These are phyloP conservation scores for Neodiprion fabricii DNA, from an alignment of 1,140 invertebrate species.

Conservation along the genomic window DNA sequence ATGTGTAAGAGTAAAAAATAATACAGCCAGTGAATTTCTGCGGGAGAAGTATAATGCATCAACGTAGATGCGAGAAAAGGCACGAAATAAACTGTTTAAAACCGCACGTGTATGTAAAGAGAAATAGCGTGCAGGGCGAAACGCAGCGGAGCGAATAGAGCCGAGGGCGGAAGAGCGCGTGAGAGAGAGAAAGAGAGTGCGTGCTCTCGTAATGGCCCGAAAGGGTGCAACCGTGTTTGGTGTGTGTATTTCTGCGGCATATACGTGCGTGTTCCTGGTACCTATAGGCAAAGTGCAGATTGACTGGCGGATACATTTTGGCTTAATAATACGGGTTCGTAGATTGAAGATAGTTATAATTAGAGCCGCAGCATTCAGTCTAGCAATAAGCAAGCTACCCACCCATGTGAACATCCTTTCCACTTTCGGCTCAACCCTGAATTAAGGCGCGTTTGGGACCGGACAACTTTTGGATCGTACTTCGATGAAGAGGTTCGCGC, in stretches of 20 bases:
- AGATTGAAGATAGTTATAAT: constrained; percentile 62
- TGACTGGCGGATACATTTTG: constrained; percentile 48
- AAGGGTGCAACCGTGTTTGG: neutral
- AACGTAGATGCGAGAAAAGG: too few species aligned
- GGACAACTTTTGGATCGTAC: constrained; percentile 45
- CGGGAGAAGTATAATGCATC: too few species aligned
- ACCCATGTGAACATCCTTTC: constrained; percentile 60
- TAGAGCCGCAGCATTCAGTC: constrained; percentile 51
- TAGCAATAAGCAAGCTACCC: constrained; percentile 57
- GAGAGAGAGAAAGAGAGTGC: neutral
- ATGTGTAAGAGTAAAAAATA: too few species aligned
- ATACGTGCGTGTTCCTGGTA: too few species aligned
- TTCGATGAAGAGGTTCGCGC: constrained; percentile 18
- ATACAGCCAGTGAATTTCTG: too few species aligned
- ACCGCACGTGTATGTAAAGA: too few species aligned
- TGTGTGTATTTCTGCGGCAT: neutral
- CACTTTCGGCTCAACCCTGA: constrained; percentile 38
- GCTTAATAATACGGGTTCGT: constrained; percentile 54
- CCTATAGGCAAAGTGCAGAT: neutral
- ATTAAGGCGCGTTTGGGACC: constrained; percentile 37
- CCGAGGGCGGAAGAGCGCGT: too few species aligned
- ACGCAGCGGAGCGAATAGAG: too few species aligned
- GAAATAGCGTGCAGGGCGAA: too few species aligned
- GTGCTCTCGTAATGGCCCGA: neutral
- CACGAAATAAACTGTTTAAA: too few species aligned